Evolutionary conservation across 2,113 vertebrate species (phyloP).

Genomic region (Callithrix jacchus): DNA sequence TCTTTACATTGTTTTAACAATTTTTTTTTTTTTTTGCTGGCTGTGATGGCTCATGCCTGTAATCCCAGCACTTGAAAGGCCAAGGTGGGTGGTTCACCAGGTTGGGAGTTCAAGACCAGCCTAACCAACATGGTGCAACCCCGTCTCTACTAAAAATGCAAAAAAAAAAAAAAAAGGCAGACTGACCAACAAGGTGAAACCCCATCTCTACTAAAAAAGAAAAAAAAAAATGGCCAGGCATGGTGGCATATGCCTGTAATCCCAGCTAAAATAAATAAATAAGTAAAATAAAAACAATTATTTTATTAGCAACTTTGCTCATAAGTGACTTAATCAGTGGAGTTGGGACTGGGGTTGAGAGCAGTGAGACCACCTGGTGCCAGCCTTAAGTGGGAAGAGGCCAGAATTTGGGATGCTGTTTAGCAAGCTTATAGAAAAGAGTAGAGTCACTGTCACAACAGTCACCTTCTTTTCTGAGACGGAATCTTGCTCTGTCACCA

Average conservation of each 20-base stretch:
- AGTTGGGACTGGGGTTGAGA: not conserved
- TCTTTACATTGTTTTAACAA: not conserved
- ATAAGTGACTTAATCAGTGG: not conserved
- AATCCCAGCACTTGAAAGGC: too few relatives aligned
- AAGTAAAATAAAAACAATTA: not conserved
- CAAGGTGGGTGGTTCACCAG: too few relatives aligned
- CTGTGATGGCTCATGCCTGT: too few relatives aligned
- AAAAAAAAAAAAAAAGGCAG: too few relatives aligned
- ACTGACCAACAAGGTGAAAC: too few relatives aligned
- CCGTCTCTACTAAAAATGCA: too few relatives aligned
- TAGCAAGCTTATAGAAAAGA: not conserved
- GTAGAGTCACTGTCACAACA: not conserved
- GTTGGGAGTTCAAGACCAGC: too few relatives aligned
- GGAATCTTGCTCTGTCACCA: too few relatives aligned
- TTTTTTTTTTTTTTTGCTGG: not conserved
- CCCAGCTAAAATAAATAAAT: not conserved
- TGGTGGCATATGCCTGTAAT: too few relatives aligned
- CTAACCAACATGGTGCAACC: too few relatives aligned
- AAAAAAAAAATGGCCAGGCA: too few relatives aligned
- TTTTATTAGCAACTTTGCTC: not conserved
- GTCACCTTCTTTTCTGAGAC: not conserved
- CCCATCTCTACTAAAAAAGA: too few relatives aligned
- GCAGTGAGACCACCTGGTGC: not conserved
- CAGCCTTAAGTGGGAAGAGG: not conserved
- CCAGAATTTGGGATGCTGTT: not conserved